Evolutionary conservation across 2,888 invertebrate species (phyloP).

Genomic region (Scaptomyza cyrtandrae): DNA sequence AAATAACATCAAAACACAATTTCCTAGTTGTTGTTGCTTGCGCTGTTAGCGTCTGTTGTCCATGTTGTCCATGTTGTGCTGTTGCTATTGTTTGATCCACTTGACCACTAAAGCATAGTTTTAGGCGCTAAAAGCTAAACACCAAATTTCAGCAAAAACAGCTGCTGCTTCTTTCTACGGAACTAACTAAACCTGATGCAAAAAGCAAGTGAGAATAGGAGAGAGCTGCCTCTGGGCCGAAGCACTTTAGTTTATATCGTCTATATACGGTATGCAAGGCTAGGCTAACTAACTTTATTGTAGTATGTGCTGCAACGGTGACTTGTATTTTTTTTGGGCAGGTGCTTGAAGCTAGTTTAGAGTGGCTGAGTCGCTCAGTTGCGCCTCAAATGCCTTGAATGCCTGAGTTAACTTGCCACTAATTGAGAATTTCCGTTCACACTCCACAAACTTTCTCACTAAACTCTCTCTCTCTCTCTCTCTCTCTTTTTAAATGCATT

Average conservation of each 20-base stretch:
- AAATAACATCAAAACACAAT: neutral
- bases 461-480: neutral
- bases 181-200: constrained; percentile 32
- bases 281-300: neutral
- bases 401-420: constrained; percentile 60
- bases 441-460: constrained; percentile 5
- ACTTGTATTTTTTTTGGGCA: constrained; percentile 48
- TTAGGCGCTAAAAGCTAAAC: constrained; percentile 80
- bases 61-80: constrained; percentile 38
- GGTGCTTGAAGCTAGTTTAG: constrained; percentile 45
- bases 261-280: neutral
- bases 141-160: constrained; percentile 76
- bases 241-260: constrained; percentile 61
- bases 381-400: constrained; percentile 18
- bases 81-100: constrained; percentile 73
- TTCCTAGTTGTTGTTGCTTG: constrained; percentile 24
- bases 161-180: constrained; percentile 53
- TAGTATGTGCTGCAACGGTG: constrained; percentile 26
- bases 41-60: constrained; percentile 48
- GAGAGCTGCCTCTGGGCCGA: constrained; percentile 12
- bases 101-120: constrained; percentile 79
- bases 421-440: constrained; percentile 57
- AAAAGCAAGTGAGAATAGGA: neutral
- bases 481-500: constrained; percentile 7
- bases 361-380: constrained; percentile 28